These are phyloP conservation scores for Candidula unifasciata DNA, from an alignment of 2,888 invertebrate genomes.

Conservation along the genomic window DNA sequence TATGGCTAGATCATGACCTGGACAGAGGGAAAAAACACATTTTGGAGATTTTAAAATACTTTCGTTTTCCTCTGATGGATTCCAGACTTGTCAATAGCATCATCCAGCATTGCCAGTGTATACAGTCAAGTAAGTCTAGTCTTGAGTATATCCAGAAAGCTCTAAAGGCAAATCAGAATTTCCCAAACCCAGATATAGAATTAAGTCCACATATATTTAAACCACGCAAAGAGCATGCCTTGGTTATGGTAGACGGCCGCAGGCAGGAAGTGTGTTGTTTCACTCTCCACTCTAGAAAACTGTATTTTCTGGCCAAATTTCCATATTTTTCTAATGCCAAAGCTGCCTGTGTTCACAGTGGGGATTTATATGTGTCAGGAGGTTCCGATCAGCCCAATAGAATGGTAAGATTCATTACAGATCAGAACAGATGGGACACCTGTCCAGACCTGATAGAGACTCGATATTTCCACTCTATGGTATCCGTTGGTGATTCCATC, in stretches of 20 bases:
- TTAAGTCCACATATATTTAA: constrained; percentile 38
- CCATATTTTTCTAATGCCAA: constrained; percentile 59
- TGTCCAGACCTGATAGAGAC: constrained; percentile 53
- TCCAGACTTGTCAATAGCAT: constrained; percentile 43
- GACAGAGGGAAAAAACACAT: constrained; percentile 78
- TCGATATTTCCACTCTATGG: constrained; percentile 56
- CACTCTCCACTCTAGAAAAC: constrained; percentile 56
- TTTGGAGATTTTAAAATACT: constrained; percentile 77
- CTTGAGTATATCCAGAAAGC: constrained; percentile 43
- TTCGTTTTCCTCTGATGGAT: constrained; percentile 76
- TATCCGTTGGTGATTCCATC: constrained; percentile 51
- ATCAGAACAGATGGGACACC: constrained; percentile 56
- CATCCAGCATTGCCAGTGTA: constrained; percentile 23
- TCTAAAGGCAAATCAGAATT: constrained; percentile 44
- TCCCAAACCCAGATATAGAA: constrained; percentile 3
- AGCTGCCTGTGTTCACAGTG: constrained; percentile 56
- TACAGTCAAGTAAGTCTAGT: constrained; percentile 15
- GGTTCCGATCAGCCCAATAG: constrained; percentile 54
- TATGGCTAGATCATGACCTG: constrained; percentile 78
- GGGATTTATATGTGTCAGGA: constrained; percentile 59
- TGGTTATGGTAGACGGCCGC: constrained; percentile 58
- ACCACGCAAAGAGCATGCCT: constrained; percentile 55
- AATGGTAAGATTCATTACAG: constrained; percentile 54
- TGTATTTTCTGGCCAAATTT: constrained; percentile 57
- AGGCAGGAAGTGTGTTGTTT: constrained; percentile 58